phyloP scores from a whole-genome alignment of 2,888 invertebrate genomes.

The Elysia crispata region DNA sequence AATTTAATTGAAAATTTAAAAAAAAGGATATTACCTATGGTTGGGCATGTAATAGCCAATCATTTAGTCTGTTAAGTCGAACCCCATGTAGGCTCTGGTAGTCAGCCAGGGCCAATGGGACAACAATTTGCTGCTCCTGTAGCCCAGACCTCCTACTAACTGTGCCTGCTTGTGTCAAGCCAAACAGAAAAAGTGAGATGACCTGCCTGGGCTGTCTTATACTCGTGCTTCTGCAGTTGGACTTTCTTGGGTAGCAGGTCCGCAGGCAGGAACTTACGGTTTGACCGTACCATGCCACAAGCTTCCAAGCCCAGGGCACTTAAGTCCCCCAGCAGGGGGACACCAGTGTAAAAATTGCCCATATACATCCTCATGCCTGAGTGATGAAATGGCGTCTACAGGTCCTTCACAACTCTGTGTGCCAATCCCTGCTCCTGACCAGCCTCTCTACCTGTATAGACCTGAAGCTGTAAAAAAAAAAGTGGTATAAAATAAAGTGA shows the following conservation, averaged over 20 bases:
- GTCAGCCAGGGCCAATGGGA: background rate
- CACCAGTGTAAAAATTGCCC: slow-evolving; percentile 14
- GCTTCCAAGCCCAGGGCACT: background rate
- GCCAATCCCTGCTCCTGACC: background rate
- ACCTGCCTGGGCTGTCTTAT: background rate
- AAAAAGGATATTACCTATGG: too few species aligned
- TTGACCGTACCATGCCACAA: background rate
- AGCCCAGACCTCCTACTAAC: background rate
- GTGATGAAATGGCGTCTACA: background rate
- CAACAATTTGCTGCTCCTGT: background rate
- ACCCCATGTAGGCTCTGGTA: background rate
- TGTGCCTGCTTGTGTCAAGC: background rate
- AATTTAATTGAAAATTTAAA: too few species aligned
- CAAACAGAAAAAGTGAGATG: background rate
- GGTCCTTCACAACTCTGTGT: background rate
- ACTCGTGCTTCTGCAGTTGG: background rate
- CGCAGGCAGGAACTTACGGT: background rate
- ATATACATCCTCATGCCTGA: background rate
- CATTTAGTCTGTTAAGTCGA: background rate
- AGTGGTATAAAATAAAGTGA: too few species aligned
- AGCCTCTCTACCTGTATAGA: background rate
- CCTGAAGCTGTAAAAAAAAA: background rate
- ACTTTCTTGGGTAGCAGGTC: background rate
- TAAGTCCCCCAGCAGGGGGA: background rate
- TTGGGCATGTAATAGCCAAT: background rate